phyloP scores from a whole-genome alignment of 2,113 vertebrate species.

The Notiomystis cincta region DNA sequence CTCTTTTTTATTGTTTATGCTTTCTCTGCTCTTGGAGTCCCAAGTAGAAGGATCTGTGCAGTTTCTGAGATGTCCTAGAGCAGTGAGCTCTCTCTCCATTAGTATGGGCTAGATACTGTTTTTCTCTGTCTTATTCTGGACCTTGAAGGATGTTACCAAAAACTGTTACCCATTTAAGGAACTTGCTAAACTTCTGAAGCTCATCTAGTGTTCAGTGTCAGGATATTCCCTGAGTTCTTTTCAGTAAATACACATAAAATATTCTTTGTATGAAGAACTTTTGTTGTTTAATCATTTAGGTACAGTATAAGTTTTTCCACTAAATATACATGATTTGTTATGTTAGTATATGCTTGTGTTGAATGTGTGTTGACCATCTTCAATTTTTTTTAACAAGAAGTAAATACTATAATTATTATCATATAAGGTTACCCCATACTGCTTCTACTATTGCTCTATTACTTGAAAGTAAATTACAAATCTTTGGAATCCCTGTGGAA shows the following conservation, averaged over 20 bases:
- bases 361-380: neutral
- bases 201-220: neutral
- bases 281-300: neutral
- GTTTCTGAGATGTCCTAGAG: neutral
- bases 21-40: neutral
- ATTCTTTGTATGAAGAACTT: neutral
- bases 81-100: neutral
- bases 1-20: neutral
- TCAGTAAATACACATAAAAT: neutral
- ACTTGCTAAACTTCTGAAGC: neutral
- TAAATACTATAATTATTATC: neutral
- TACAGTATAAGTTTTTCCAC: neutral
- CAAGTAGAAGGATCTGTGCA: neutral
- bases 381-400: neutral
- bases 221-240: neutral
- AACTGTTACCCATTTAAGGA: neutral
- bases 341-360: neutral
- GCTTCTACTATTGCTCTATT: neutral
- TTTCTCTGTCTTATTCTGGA: neutral
- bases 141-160: neutral
- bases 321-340: neutral
- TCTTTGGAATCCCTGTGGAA: neutral
- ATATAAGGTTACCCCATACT: neutral
- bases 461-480: neutral
- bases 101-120: neutral